Base-by-base conservation (phyloP, 2,797 vertebrate species). In the Poecilia gillii region DNA sequence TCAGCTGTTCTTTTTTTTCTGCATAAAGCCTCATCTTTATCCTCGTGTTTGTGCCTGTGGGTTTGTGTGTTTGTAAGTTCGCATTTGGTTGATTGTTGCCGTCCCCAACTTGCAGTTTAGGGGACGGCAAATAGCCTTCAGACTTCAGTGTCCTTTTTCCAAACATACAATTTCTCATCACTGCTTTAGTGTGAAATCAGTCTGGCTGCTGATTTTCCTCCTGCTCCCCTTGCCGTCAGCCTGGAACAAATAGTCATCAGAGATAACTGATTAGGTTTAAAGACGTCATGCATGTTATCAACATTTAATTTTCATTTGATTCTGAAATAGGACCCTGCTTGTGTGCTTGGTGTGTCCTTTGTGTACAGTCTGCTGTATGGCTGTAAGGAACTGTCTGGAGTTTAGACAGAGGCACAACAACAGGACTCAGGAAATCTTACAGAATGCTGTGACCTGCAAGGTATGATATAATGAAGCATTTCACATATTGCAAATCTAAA, bases 361-460 rank as follows among this genome's bases (percentile, higher is more conserved):
- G 49, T 59, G 74, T 36, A 47, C 59, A 99, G 98, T 99, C 90
- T 99, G 98, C 77, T 99, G 98, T 91, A 97, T 99, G 90, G 97
- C 98, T 81, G 98, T 99, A 81, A 96, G 97, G 90, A 99, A 97
- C 91, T 99, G 98, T 92, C 95, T 99, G 79, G 98, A 99, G 84
- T 98, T 98, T 90, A 96, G 98, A 43, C 97, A 98, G 84, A 96
- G 97, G 77, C 97, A 97, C 89, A 94, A 93, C 84, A 95, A 93
- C 84, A 98, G 97, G 93, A 89, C 95, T 87, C 98, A 96, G 87
- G 98, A 99, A 3, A 93, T 91, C 46, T 92, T 97, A 72, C 96
- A 96, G 75, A 94, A 93, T 77, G 80, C 94, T 76, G n/a, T 94
- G 53, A 90, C 92, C 51, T 90, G 91, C 82, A 98, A 98, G 97